Evolutionary conservation across 2,888 invertebrate species (phyloP).

Genomic region (Carcina quercana): DNA sequence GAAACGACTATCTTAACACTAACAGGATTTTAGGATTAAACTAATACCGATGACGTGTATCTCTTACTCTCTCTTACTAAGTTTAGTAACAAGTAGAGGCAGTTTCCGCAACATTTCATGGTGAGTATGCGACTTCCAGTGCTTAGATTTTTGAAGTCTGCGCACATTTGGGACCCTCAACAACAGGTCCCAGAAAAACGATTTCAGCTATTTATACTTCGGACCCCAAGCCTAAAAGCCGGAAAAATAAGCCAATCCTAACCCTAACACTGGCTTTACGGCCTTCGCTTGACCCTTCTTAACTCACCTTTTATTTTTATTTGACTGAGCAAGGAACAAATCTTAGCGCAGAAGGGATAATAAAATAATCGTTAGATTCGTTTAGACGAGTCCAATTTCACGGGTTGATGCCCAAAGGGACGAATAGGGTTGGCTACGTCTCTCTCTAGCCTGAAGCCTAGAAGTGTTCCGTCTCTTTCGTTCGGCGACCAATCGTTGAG

Average conservation of each 20-base stretch:
- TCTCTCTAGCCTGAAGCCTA: slow-evolving; percentile 22
- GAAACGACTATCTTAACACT: no score
- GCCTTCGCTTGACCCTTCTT: slow-evolving; percentile 62
- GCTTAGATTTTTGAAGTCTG: no score
- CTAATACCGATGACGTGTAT: no score
- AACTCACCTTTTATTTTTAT: slow-evolving; percentile 74
- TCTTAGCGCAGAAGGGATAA: slow-evolving; percentile 73
- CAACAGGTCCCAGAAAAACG: no score
- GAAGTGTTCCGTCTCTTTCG: slow-evolving; percentile 30
- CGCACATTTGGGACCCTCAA: no score
- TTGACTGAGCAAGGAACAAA: slow-evolving; percentile 75
- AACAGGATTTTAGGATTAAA: no score
- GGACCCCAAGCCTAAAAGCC: slow-evolving; percentile 54
- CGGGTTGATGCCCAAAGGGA: slow-evolving; percentile 70
- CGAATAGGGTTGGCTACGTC: slow-evolving; percentile 45
- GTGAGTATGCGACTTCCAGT: no score
- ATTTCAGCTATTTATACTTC: no score
- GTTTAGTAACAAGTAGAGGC: no score
- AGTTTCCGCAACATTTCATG: no score
- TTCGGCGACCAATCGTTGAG: slow-evolving; percentile 46
- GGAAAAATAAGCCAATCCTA: slow-evolving; percentile 64
- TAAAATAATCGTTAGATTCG: slow-evolving; percentile 75
- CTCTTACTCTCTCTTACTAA: no score
- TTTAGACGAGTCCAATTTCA: slow-evolving; percentile 74
- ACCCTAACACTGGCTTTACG: slow-evolving; percentile 62